Base-by-base conservation (phyloP, 2,113 vertebrate species). In the Eurypyga helias region DNA sequence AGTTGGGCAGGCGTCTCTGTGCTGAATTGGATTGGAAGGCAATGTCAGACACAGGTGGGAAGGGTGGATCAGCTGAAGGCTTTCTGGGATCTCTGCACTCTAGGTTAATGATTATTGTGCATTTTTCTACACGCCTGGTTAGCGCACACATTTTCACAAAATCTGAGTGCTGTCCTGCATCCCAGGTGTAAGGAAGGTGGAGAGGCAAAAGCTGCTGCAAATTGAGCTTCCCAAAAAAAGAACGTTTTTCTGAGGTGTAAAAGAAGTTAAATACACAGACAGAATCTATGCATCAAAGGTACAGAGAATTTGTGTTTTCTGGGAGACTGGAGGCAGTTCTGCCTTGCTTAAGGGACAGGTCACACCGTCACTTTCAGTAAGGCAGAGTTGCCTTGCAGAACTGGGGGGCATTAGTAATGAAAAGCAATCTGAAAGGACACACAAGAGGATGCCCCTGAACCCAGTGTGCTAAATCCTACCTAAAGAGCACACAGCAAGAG, bases 121-220 rank as follows among this genome's bases (percentile, higher is more conserved):
- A 1, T n/a, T 31, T 48, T 34, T 24, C 70, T n/a, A 31, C 64
- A 43, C 67, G 34, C 33, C 49, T 26, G 13, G 18, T 38, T 23
- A 11, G 17, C 1, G 6, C 23, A 11, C 2, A 5, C 6, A 3
- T 6, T 5, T 11, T 46, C 48, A 41, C 33, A 55, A 43, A n/a
- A 46, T 6, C 23, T 46, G 33, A 51, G 13, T 29, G 24, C 12
- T n/a, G 38, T 8, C 18, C 26, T 13, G 8, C 24, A 46, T 23
- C 7, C n/a, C 0, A 0, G 7, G 20, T 25, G 10, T 10, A 14
- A 10, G 19, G 52, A 71, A 67, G 14, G 16, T 34, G 48, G 11
- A 62, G 14, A 2, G 19, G 12, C n/a, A 76, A 83, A 71, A 7
- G 29, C 51, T 26, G 48, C 2, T 31, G 28, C 24, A 89, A 49